Conservation (phyloP, 37 sponge, comb jelly and placozoan genomes). For the Chondrosia reniformis region DNA sequence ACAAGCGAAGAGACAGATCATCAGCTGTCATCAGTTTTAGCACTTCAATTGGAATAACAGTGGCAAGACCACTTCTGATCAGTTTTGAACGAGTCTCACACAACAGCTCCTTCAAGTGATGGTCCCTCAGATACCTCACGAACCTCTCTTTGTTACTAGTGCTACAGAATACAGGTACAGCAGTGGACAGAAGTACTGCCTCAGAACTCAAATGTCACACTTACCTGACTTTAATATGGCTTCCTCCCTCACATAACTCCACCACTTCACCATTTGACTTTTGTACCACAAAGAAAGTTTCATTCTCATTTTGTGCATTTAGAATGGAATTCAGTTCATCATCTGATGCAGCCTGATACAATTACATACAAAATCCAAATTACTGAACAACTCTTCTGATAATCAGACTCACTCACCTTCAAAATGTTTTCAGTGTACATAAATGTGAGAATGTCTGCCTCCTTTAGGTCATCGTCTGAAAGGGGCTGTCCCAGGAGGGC, state of each 20-base stretch:
- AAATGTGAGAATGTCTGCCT: slow-evolving; percentile 84
- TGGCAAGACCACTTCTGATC: slow-evolving; percentile 80
- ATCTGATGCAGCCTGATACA: neutral
- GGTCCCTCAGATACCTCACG: slow-evolving; percentile 47
- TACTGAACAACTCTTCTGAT: neutral
- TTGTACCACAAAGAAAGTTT: neutral
- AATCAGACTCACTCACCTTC: slow-evolving; percentile 21
- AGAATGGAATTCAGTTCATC: slow-evolving; percentile 16
- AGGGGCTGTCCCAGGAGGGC: slow-evolving; percentile 54
- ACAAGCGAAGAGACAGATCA: slow-evolving; percentile 82
- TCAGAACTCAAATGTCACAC: slow-evolving; percentile 13
- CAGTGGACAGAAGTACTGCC: neutral
- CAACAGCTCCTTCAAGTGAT: slow-evolving; percentile 56
- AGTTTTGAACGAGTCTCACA: slow-evolving; percentile 45
- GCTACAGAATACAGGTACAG: slow-evolving; percentile 28
- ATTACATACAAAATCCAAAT: neutral
- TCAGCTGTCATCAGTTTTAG: slow-evolving; percentile 62
- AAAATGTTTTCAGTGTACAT: slow-evolving; percentile 63
- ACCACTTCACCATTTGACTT: slow-evolving; percentile 24
- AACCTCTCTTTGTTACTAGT: slow-evolving; percentile 63
- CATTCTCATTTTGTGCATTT: slow-evolving; percentile 11
- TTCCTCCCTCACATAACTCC: slow-evolving; percentile 56
- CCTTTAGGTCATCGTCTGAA: slow-evolving; percentile 60
- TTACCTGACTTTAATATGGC: slow-evolving; percentile 52
- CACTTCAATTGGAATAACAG: slow-evolving; percentile 82